phyloP scores from a whole-genome alignment of 2,797 vertebrate species.

The Eidolon dupreanum region DNA sequence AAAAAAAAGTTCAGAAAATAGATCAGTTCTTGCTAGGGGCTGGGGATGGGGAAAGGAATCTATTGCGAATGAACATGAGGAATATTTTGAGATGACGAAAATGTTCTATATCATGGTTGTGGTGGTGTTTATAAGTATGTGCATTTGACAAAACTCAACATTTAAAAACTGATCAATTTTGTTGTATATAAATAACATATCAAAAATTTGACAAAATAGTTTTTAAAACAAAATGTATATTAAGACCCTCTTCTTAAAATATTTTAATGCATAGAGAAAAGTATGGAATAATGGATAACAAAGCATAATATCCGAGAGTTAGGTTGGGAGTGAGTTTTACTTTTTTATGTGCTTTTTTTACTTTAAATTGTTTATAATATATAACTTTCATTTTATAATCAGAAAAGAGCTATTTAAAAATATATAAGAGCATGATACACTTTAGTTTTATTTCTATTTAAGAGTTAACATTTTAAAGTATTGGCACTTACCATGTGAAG shows the following conservation, averaged over 20 bases:
- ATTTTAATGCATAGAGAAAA: background rate
- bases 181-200: background rate
- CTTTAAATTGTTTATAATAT: background rate
- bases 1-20: background rate
- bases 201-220: background rate
- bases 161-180: background rate
- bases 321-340: background rate
- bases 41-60: background rate
- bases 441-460: background rate
- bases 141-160: background rate
- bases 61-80: background rate
- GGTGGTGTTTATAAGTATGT: background rate
- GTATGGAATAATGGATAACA: background rate
- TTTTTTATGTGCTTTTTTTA: background rate
- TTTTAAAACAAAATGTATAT: background rate
- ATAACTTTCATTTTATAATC: background rate
- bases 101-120: background rate
- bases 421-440: background rate
- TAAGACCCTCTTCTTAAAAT: background rate
- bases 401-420: slow-evolving; percentile 26
- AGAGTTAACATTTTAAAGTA: slow-evolving; percentile 45
- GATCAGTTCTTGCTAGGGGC: background rate
- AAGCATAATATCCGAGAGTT: background rate
- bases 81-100: background rate
- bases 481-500: background rate